Base-by-base conservation (phyloP, 2,113 vertebrate species). In the Pituophis catenifer region DNA sequence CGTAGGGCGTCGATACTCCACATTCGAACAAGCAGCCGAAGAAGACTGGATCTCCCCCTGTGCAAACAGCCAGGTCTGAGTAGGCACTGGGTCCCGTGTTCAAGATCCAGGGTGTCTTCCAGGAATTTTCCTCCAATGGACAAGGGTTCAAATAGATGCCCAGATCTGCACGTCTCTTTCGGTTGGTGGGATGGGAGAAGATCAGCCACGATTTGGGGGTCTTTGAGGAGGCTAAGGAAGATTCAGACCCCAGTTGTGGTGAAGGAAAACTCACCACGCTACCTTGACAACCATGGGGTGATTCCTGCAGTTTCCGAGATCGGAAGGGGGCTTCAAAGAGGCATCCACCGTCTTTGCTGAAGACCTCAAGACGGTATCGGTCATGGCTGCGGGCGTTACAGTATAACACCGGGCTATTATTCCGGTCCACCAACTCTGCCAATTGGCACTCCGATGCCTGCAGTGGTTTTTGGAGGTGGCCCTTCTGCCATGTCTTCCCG, bases 21-120 rank as follows among this genome's bases (percentile, higher is more conserved):
- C 99, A 97, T 94, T 99, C 99, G 93, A 99, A 98, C 94, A 99
- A 93, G 95, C 99, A 99, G 0, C 97, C 98, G 0, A 99, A 99
- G 6, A 96, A 29, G 11, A 98, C 96, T 0, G 81, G 90, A 0
- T 89, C 52, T 26, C 55, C 89, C 55, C 98, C 97, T 33, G 96
- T 96, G 38, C 97, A 97, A 38, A 97, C 96, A 1, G 97, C 97
- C 95, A 99, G 96, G 97, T 99, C 99, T 0, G 99, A 99, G 92
- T 99, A 99, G 1, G 98, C 99, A 0, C 98, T 98, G 0, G 99
- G 99, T 0, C 99, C 99, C 0, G 29, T 3, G 88, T 98, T 96
- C 94, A 99, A 95, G 95, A 99, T 94, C 98, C 98, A 98, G 0
- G 98, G 99, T 0, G 0, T 58, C 87, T 95, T 88, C 99, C 99